phyloP scores from a whole-genome alignment of 1,140 invertebrate species.

The Condylostylus longicornis region DNA sequence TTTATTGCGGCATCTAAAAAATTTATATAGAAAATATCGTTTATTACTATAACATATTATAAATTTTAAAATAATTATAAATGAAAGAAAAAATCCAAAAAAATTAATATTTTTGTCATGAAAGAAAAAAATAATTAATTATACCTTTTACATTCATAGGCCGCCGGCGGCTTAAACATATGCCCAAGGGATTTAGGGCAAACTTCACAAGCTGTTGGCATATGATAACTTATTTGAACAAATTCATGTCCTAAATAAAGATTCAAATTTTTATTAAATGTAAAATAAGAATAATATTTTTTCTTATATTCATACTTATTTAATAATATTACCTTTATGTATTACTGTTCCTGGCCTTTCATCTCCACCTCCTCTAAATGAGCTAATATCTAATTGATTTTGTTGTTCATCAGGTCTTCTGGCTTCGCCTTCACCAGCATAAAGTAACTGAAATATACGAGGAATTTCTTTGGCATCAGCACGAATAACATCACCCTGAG shows the following conservation, averaged over 20 bases:
- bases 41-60: neutral
- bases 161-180: conserved; percentile 90
- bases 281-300: neutral
- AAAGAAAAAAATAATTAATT: conserved; percentile 13
- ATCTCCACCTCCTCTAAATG: conserved; percentile 39
- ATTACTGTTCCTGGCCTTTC: conserved; percentile 60
- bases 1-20: conserved; percentile 81
- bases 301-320: neutral
- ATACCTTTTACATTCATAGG: conserved; percentile 87
- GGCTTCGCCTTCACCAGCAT: conserved; percentile 86
- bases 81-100: neutral
- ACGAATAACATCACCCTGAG: conserved; percentile 95
- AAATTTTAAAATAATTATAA: neutral
- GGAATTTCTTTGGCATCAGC: conserved; percentile 98
- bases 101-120: neutral
- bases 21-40: neutral
- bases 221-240: conserved; percentile 89
- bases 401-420: conserved; percentile 58
- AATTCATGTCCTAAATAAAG: conserved; percentile 71
- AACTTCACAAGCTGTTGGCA: conserved; percentile 94
- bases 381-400: conserved; percentile 32
- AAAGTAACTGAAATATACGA: conserved; percentile 92
- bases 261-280: neutral
- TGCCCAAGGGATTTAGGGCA: conserved; percentile 95
- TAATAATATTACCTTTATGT: conserved; percentile 45